Evolutionary conservation across 2,113 vertebrate genomes (phyloP).

Genomic region (Arenaria interpres): DNA sequence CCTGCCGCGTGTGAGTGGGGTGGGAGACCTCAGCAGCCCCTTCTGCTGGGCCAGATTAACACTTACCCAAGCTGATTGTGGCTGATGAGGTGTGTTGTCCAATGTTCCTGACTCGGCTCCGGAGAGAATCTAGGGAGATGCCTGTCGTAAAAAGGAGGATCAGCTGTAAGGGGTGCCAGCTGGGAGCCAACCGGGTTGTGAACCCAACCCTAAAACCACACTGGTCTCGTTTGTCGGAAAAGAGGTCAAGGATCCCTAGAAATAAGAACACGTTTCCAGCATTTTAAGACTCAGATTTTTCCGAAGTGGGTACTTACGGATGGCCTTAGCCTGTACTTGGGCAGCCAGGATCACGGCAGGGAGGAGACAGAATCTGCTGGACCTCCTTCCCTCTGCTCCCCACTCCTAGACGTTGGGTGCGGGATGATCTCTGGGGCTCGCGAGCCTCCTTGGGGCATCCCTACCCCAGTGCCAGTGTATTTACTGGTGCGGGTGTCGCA

Average conservation of each 20-base stretch:
- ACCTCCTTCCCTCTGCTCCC: not conserved
- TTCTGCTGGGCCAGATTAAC: not conserved
- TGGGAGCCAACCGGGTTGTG: not conserved
- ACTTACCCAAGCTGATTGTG: not conserved
- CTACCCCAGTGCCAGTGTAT: not conserved
- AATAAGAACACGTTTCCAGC: not conserved
- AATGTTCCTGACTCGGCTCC: not conserved
- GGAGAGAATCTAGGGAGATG: not conserved
- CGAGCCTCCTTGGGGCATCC: too few species aligned
- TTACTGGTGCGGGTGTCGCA: not conserved
- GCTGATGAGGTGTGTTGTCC: not conserved
- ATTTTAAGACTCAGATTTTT: not conserved
- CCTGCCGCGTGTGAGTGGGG: accelerated
- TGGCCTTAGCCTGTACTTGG: not conserved
- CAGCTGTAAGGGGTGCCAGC: not conserved
- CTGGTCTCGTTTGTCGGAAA: not conserved
- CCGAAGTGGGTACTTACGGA: not conserved
- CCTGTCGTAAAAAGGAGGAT: not conserved
- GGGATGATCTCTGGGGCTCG: not conserved
- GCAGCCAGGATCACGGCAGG: not conserved
- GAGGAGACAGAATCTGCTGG: not conserved
- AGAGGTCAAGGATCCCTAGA: not conserved
- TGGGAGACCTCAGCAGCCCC: not conserved
- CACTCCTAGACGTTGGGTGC: accelerated
- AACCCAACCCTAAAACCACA: not conserved